Evolutionary conservation across 2,113 vertebrate species (phyloP).

Genomic region (Crotalus viridis): DNA sequence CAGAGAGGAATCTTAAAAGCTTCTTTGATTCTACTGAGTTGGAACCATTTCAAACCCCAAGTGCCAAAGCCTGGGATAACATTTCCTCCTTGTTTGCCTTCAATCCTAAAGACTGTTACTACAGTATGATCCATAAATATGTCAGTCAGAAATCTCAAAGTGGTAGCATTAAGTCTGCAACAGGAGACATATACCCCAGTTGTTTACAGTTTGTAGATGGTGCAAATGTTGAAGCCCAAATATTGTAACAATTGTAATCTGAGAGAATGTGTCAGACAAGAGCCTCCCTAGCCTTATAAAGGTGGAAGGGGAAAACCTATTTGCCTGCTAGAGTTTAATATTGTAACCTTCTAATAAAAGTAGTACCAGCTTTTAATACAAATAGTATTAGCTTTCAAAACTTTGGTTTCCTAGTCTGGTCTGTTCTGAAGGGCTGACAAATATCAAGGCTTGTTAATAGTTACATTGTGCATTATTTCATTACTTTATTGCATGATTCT

Average conservation of each 20-base stretch:
- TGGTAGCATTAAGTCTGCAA: fast-evolving
- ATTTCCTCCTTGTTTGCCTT: conserved; percentile 71
- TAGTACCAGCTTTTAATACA: background rate
- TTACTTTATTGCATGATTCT: background rate
- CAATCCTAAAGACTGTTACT: conserved; percentile 50
- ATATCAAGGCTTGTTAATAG: background rate
- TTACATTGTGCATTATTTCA: background rate
- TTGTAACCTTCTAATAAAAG: background rate
- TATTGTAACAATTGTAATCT: conserved; percentile 1
- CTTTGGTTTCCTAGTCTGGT: background rate
- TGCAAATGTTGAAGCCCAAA: fast-evolving
- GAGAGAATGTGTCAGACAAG: background rate
- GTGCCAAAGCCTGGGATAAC: conserved; percentile 67
- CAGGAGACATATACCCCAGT: background rate
- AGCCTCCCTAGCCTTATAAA: background rate
- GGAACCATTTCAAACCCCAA: conserved; percentile 53
- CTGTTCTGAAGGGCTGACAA: background rate
- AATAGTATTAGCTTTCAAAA: background rate
- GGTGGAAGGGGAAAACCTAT: background rate
- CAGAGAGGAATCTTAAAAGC: conserved; percentile 70
- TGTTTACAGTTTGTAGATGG: conserved; percentile 62
- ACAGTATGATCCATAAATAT: conserved; percentile 74
- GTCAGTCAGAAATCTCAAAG: conserved; percentile 15
- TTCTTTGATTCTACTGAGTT: conserved; percentile 72
- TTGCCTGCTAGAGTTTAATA: background rate